Evolutionary conservation across 2,888 invertebrate species (phyloP), one percentile per base, ranked within the genome.

Genomic region (Malachius bipustulatus): DNA sequence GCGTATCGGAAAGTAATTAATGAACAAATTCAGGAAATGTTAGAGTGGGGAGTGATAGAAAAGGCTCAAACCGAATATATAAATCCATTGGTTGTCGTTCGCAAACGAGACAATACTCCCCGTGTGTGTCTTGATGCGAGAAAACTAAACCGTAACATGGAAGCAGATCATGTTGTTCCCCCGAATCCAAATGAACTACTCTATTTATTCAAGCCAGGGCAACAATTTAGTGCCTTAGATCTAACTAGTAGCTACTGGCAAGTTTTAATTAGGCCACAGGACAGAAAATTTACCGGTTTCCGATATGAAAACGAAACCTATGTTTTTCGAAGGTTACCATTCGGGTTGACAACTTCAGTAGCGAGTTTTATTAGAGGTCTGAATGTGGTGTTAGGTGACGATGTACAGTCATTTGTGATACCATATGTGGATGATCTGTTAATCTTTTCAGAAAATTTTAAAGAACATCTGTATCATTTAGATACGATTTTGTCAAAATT

Each of bases 351-450:
- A 13, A 30, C 35, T 11, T 35, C 35, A 13, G 24, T 31, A 24
- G 35, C 16, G 4, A 30, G 30, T 15, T 12, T 35, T 12, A 35
- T 35, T 4, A 35, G 35, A 30, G 15, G 30, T 16, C 19, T 35
- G 8, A 30, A 30, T 13, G 9, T n/a, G 13, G 30, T 28, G 29
- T 14, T 35, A 30, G 30, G 30, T 10, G 16, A 14, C 9, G 35
- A 35, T 16, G 13, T 16, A 10, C n/a, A n/a, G 9, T 19, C 29
- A 4, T 35, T 35, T 12, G 30, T 26, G 9, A 16, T 16, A 2
- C 4, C 14, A 4, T 35, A 35, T 13, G 35, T 35, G 19, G 35
- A 35, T 10, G 35, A 35, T 14, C 30, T 35, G 4, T 30, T 35
- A 14, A 14, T 35, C 10, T 28, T 10, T 30, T 31, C 30, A 9